Percentiles rank a stretch among this genome's conserved stretches.
Conservation (phyloP, 2,888 invertebrate genomes). For the Chymomyza fuscimana region DNA sequence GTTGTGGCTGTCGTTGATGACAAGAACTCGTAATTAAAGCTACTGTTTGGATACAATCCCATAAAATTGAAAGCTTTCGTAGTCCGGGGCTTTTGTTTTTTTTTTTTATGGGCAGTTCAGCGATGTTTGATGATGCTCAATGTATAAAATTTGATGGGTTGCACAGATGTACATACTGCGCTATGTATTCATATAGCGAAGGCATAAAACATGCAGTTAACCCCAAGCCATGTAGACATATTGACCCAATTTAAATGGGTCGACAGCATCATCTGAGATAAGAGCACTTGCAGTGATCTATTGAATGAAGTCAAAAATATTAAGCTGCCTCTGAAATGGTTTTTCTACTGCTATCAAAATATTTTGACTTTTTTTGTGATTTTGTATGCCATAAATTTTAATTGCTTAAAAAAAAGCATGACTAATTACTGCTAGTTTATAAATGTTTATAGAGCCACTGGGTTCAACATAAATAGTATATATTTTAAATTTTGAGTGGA, state of each 20-base stretch:
- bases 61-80: conserved; percentile 27
- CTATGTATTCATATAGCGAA: background rate
- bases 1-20: conserved; percentile 28
- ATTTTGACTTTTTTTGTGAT: background rate
- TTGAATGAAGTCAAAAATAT: too few relatives aligned
- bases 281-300: background rate
- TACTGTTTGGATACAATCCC: conserved; percentile 32
- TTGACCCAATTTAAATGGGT: conserved; percentile 51
- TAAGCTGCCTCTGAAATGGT: too few relatives aligned
- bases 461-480: background rate
- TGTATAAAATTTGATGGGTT: background rate
- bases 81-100: conserved; percentile 19
- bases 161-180: background rate
- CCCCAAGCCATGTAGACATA: conserved; percentile 35
- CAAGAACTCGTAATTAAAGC: conserved; percentile 48
- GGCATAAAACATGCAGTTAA: conserved; percentile 8
- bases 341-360: background rate
- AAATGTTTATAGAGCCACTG: background rate
- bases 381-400: background rate
- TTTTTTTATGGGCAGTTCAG: conserved; percentile 22
- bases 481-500: background rate
- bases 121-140: background rate
- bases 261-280: conserved; percentile 6
- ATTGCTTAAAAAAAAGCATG: background rate
- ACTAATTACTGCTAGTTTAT: background rate